Evolutionary conservation across 2,888 invertebrate species (phyloP).

Genomic region (Tuberolachnus salignus): DNA sequence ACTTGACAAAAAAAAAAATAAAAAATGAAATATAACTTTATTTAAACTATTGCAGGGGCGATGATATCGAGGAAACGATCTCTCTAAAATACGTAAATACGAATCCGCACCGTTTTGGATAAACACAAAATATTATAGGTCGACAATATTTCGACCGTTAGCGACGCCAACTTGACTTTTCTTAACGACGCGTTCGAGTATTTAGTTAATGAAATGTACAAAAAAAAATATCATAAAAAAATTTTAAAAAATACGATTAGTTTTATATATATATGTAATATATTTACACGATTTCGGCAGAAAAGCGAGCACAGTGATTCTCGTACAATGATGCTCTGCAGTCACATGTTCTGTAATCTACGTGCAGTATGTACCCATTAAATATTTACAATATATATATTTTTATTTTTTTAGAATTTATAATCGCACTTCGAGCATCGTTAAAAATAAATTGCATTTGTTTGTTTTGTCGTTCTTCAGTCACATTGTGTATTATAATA

Average conservation of each 20-base stretch:
- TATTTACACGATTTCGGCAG: background rate
- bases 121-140: too few relatives aligned
- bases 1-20: too few relatives aligned
- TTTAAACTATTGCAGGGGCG: too few relatives aligned
- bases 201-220: too few relatives aligned
- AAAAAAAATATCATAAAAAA: too few relatives aligned
- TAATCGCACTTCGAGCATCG: constrained; percentile 8
- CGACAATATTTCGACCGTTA: too few relatives aligned
- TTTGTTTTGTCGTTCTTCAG: background rate
- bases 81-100: too few relatives aligned
- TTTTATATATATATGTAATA: background rate
- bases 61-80: too few relatives aligned
- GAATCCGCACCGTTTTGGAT: too few relatives aligned
- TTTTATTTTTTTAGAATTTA: background rate
- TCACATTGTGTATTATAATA: background rate
- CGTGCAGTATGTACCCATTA: constrained; percentile 3
- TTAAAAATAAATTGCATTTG: constrained; percentile 25
- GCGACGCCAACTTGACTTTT: too few relatives aligned
- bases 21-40: too few relatives aligned
- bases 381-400: constrained; percentile 18
- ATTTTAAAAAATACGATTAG: background rate
- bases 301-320: background rate
- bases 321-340: background rate
- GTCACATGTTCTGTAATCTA: background rate
- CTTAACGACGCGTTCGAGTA: too few relatives aligned